Conservation (phyloP, 2,797 vertebrate species). For the Danionella dracula region DNA sequence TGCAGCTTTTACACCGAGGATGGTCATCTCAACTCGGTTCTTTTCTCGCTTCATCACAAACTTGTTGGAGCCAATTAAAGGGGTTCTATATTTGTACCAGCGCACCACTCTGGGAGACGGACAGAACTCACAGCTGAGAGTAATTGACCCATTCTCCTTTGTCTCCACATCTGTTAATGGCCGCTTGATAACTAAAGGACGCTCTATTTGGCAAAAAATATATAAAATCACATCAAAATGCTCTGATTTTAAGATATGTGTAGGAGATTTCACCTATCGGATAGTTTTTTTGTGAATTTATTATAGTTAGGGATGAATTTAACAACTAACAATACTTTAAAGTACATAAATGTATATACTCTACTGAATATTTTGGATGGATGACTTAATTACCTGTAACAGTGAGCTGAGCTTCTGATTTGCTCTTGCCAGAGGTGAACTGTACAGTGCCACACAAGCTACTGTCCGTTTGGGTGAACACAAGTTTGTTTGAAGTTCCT, state of each 20-base stretch:
- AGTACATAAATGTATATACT: too few species aligned
- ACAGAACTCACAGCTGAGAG: constrained; percentile 83
- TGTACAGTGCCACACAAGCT: constrained; percentile 85
- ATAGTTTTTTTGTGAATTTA: too few species aligned
- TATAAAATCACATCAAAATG: not conserved
- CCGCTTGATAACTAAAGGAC: constrained; percentile 75
- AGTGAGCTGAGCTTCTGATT: constrained; percentile 77
- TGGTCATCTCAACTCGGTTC: constrained; percentile 74
- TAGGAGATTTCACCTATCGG: too few species aligned
- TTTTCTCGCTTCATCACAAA: constrained; percentile 78
- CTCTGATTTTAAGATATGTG: not conserved
- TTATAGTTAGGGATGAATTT: too few species aligned
- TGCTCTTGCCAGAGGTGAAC: constrained; percentile 90
- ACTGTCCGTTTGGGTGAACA: constrained; percentile 75
- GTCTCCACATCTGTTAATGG: constrained; percentile 77
- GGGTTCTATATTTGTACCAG: constrained; percentile 84
- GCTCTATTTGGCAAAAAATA: constrained; percentile 70
- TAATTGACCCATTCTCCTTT: constrained; percentile 77
- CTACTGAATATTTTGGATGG: not conserved
- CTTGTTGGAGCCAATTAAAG: constrained; percentile 74
- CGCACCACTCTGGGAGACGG: constrained; percentile 83
- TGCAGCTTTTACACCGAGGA: constrained; percentile 68
- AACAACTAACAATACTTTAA: too few species aligned
- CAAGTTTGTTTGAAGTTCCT: constrained; percentile 79
- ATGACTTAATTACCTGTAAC: constrained; percentile 78